Base-by-base conservation (phyloP, 2,888 invertebrate genomes). In the Empis stercorea region DNA sequence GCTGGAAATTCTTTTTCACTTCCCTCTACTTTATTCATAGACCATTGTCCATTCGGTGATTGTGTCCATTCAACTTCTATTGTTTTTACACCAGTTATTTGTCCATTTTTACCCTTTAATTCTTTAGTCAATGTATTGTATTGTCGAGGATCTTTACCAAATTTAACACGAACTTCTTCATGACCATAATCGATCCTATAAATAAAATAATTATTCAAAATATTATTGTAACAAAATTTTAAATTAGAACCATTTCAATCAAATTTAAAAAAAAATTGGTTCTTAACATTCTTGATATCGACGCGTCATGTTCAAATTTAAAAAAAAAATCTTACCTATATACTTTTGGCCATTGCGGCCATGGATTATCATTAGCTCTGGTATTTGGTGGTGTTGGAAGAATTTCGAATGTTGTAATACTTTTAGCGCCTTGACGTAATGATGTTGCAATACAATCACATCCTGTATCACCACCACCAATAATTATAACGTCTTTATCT, bases 371-470 rank as follows among this genome's bases (percentile, higher is more conserved):
- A 14, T 74, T 73, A 13, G 84, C 83, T 32, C 99, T 76, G 23
- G 73, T 75, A 3, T 74, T 73, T 46, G 91, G 87, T 14, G 97
- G 97, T 60, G 88, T 83, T 0, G 97, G 96, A 44, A 99, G 74
- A 61, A 99, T 99, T 74, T 99, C 99, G 71, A 99, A 99, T 1
- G 94, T 87, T 1, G 89, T 91, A 59, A 99, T 92, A 57, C 63
- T 65, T 48, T 73, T 71, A 36, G 97, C 97, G 44, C 96, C 95
- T 74, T 95, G 80, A 10, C 97, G 79, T 50, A 97, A 75, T 1
- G 95, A 92, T 1, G 97, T 99, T 15, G 92, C 97, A 66, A 99
- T 97, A 68, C 99, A 99, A 75, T 99, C 99, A 67, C 94, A 95
- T 0, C 91, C 91, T 3, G 92, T 92, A 63, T 92, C 92, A 0